Percentiles rank a stretch among this genome's conserved stretches.
These are phyloP conservation scores for Antheraea mylitta DNA, from an alignment of 1,140 invertebrate species.

Conservation along the genomic window DNA sequence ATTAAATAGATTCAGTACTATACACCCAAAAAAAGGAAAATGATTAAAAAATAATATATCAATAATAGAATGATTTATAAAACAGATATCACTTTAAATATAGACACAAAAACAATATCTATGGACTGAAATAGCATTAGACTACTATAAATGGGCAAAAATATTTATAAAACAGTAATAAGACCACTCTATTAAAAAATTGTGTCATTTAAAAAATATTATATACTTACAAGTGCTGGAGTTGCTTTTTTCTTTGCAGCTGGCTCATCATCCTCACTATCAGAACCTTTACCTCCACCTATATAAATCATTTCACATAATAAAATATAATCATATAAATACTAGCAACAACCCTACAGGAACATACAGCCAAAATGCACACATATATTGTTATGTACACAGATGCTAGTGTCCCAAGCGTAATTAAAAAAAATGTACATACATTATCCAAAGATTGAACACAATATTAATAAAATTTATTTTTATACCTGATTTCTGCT, in stretches of 20 bases:
- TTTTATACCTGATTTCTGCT: conserved; percentile 85
- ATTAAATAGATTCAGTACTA: too few relatives aligned
- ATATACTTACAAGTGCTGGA: conserved; percentile 66
- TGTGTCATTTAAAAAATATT: not conserved
- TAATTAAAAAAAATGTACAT: conserved; percentile 61
- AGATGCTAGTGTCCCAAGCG: conserved; percentile 63
- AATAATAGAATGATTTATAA: too few relatives aligned
- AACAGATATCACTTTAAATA: too few relatives aligned
- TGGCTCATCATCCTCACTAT: conserved; percentile 90
- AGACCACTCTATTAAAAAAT: not conserved
- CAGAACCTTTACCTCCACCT: conserved; percentile 81
- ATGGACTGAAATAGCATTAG: too few relatives aligned
- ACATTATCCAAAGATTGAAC: conserved; percentile 62
- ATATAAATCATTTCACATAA: conserved; percentile 47
- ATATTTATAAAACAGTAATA: too few relatives aligned
- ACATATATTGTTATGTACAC: conserved; percentile 50
- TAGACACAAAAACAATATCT: too few relatives aligned
- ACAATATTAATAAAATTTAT: conserved; percentile 43
- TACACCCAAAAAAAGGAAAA: too few relatives aligned
- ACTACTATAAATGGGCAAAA: too few relatives aligned
- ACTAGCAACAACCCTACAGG: conserved; percentile 20
- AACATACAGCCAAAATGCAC: conserved; percentile 60
- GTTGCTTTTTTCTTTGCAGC: conserved; percentile 83
- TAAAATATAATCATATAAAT: conserved; percentile 15
- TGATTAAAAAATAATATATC: too few relatives aligned